Evolutionary conservation across 2,113 vertebrate species (phyloP), one percentile per base, ranked within the genome.

Genomic region (Rhabdornis inornatus): DNA sequence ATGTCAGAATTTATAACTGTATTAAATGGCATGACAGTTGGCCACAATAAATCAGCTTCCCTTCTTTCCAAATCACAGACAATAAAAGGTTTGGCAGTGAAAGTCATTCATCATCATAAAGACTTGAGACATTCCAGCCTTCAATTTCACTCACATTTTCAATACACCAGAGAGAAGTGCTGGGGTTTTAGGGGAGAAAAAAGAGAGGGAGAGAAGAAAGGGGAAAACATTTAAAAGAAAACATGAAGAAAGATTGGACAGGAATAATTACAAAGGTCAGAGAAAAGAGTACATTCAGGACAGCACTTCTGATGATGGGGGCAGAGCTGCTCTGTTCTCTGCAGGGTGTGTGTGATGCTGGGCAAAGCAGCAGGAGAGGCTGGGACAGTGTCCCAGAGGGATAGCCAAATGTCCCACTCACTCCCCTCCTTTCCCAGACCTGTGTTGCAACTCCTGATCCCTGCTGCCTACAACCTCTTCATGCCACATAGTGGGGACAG

Each of bases 101-200:
- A 98, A 98, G 98, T 98, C 98, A 99, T 99, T 99, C 98, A 99
- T 99, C 99, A 99, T 99, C 98, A 99, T 99, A 99, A 99, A 99
- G 98, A 98, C 98, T 98, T 96, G 97, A 98, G 98, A 98, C 96
- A 33, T 97, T 98, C 98, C 97, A 98, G 98, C 98, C 98, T 99
- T 99, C 98, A 99, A 98, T 99, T 99, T 98, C 97, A 98, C 98
- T 99, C 98, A 98, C 98, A 98, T 98, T 98, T 97, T 97, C 97
- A 98, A 98, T 98, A 97, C 97, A 97, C 97, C 97, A 94, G 97
- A 97, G 97, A 97, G 80, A 94, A 97, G 92, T 88, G 95, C 75
- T 85, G 70, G 95, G 97, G 95, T 97, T 95, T 97, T 85, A 57
- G n/a, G 49, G 37, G 49, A 40, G 6, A 2, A 15, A 45, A 65